phyloP scores from a whole-genome alignment of 2,797 vertebrate species.

The Artibeus lituratus region DNA sequence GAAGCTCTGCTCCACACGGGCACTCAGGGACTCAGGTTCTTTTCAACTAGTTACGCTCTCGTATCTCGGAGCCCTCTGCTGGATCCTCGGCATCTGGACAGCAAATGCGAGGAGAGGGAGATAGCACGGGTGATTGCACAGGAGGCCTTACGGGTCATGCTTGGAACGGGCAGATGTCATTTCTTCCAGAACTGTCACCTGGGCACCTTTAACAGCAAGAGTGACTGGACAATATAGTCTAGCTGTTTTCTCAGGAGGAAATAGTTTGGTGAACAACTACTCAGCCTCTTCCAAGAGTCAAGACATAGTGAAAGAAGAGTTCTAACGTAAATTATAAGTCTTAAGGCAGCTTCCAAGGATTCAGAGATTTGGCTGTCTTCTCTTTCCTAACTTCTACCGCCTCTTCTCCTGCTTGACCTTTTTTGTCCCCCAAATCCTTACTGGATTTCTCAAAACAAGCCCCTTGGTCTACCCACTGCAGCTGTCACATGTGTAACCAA shows the following conservation, averaged over 20 bases:
- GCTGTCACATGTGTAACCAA: background rate
- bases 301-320: background rate
- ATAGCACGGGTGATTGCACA: background rate
- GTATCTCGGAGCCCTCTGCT: background rate
- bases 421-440: background rate
- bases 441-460: background rate
- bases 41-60: background rate
- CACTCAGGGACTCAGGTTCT: background rate
- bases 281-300: background rate
- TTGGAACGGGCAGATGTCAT: background rate
- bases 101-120: background rate
- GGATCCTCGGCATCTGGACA: background rate
- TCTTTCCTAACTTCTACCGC: background rate
- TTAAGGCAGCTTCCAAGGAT: background rate
- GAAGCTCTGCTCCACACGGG: background rate
- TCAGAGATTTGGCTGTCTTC: background rate
- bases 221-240: background rate
- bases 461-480: background rate
- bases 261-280: background rate
- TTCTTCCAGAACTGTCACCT: background rate
- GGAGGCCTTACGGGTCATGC: background rate
- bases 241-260: background rate
- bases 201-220: background rate
- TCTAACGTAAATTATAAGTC: background rate
- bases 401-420: background rate